phyloP scores from a whole-genome alignment of 2,888 invertebrate genomes.

The Ernsta delagoae region DNA sequence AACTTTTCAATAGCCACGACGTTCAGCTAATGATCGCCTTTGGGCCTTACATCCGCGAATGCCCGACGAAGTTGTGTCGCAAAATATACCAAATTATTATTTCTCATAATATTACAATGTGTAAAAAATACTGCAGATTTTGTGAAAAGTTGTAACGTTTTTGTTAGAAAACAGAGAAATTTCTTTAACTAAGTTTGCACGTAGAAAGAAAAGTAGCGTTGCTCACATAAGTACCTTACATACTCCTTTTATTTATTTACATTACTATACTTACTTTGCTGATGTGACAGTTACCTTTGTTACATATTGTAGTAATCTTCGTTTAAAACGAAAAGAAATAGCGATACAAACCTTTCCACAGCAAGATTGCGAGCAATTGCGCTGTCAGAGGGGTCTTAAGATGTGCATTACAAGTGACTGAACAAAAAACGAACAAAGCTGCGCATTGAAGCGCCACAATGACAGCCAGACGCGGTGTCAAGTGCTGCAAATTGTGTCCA shows the following conservation, averaged over 20 bases:
- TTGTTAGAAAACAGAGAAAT: too few relatives aligned
- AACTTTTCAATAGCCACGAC: conserved; percentile 35
- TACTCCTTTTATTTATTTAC: too few relatives aligned
- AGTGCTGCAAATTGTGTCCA: conserved; percentile 83
- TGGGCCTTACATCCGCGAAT: conserved; percentile 9
- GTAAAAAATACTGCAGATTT: too few relatives aligned
- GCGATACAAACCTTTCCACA: neutral
- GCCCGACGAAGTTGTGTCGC: neutral
- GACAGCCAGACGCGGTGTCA: conserved; percentile 76
- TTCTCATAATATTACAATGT: too few relatives aligned
- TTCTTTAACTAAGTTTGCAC: too few relatives aligned
- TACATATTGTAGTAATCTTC: too few relatives aligned
- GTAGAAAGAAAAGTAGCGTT: too few relatives aligned
- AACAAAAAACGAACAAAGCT: conserved; percentile 72
- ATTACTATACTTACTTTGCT: too few relatives aligned
- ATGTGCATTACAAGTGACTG: conserved; percentile 57
- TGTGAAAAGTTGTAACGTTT: too few relatives aligned
- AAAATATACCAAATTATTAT: too few relatives aligned
- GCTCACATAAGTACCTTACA: too few relatives aligned
- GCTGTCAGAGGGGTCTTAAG: conserved; percentile 14
- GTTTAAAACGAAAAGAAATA: neutral
- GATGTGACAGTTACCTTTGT: too few relatives aligned
- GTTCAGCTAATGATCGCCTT: conserved; percentile 35
- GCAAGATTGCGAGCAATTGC: conserved; percentile 7
- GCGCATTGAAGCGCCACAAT: conserved; percentile 67